Evolutionary conservation across 1,140 invertebrate species (phyloP), one percentile per base, ranked within the genome.

Genomic region (Cotesia glomerata): DNA sequence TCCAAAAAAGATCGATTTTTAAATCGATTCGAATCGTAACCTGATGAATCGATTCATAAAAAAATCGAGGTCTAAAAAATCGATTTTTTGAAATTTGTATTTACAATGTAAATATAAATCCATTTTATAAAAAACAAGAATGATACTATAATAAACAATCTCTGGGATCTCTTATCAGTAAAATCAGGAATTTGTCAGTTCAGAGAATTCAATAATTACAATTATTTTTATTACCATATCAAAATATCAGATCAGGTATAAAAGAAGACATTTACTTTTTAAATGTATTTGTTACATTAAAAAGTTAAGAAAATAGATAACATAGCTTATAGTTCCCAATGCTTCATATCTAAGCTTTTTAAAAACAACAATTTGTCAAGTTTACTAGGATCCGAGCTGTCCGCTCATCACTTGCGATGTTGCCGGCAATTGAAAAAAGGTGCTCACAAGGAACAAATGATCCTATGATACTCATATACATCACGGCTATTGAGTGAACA

Each of bases 391-490:
- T 71, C 36, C 7, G 76, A 45, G 11, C 75, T 62, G 56, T 68
- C n/a, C 68, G 39, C 1, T 63, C 35, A n/a, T 74, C 65, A 4
- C 54, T 74, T 72, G 75, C 75, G 5, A 74, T 76, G 9, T 64
- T 11, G 8, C 74, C 80, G 32, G 83, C 82, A 76, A 84, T 81
- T 5, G 84, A 86, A 78, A 86, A 86, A 5, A 84, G 72, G 26
- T 81, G 72, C 78, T 86, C 82, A 59, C 78, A 81, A 59, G 82
- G 79, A 3, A 86, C 84, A 36, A 80, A 85, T 34, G 79, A 84
- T n/a, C 74, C 80, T 14, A 83, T 78, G 7, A 83, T 76, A 14
- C 78, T 77, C 35, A 85, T 72, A 71, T 82, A 81, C 72, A 81
- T 81, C 59, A 72, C 73, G 8, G 80, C 81, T 11, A 84, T 70